phyloP scores from a whole-genome alignment of 2,113 vertebrate species.

The Oplegnathus fasciatus region DNA sequence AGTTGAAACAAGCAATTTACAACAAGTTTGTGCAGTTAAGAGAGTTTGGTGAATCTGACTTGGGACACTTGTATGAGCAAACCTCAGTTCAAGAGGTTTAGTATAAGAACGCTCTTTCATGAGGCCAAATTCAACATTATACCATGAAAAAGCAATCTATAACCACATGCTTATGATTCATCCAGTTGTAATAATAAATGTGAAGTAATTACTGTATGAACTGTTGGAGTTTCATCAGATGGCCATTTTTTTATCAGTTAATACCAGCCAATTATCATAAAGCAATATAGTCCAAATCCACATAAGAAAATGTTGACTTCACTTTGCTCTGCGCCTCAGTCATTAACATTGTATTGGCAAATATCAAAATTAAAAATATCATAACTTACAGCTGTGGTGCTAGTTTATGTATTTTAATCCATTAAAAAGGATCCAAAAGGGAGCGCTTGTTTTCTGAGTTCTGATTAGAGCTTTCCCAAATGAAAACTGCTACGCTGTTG shows the following conservation, averaged over 20 bases:
- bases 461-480: not conserved
- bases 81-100: too few relatives aligned
- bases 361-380: not conserved
- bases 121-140: not conserved
- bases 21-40: not conserved
- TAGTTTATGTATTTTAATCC: not conserved
- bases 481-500: not conserved
- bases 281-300: not conserved
- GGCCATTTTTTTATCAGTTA: not conserved
- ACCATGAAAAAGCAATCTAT: not conserved
- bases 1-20: not conserved
- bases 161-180: not conserved
- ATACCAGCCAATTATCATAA: not conserved
- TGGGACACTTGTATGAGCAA: not conserved
- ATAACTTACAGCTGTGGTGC: not conserved
- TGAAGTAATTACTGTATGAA: not conserved
- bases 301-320: not conserved
- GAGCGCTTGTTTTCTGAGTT: not conserved
- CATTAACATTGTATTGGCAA: not conserved
- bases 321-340: not conserved
- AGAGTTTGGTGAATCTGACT: not conserved
- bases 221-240: not conserved
- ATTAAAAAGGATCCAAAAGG: not conserved
- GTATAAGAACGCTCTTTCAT: not conserved
- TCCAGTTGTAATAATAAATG: not conserved